A percentile compares a stretch with the other conserved stretches of the same genome.
Conservation (phyloP, 1,140 invertebrate genomes). For the Aricia agestis region DNA sequence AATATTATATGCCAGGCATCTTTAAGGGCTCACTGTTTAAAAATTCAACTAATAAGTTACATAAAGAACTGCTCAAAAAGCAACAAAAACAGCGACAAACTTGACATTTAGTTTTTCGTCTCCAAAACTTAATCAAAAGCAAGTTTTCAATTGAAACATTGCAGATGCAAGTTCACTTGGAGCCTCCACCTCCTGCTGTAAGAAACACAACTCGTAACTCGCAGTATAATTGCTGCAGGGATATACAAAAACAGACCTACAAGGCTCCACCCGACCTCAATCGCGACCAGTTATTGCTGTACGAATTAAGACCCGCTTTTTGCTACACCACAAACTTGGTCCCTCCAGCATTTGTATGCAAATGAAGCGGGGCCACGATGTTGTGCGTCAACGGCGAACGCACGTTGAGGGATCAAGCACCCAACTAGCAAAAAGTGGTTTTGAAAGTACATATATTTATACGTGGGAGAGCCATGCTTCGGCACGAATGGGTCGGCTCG, state of each 20-base stretch:
- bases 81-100: neutral
- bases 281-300: constrained; percentile 60
- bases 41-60: no score
- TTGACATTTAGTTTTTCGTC: neutral
- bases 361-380: constrained; percentile 59
- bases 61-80: no score
- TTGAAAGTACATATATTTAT: no score
- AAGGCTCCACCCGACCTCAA: constrained; percentile 32
- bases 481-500: no score
- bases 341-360: constrained; percentile 65
- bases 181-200: neutral
- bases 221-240: constrained; percentile 26
- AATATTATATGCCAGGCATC: no score
- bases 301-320: constrained; percentile 66
- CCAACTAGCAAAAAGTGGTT: no score
- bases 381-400: neutral
- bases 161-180: neutral
- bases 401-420: no score
- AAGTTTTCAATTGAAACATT: neutral
- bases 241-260: constrained; percentile 36
- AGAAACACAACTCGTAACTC: constrained; percentile 1
- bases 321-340: constrained; percentile 65
- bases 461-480: no score
- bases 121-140: neutral
- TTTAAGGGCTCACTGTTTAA: no score